These are phyloP conservation scores for Aproaerema taeniolella DNA, from an alignment of 2,888 invertebrate genomes.

Conservation along the genomic window DNA sequence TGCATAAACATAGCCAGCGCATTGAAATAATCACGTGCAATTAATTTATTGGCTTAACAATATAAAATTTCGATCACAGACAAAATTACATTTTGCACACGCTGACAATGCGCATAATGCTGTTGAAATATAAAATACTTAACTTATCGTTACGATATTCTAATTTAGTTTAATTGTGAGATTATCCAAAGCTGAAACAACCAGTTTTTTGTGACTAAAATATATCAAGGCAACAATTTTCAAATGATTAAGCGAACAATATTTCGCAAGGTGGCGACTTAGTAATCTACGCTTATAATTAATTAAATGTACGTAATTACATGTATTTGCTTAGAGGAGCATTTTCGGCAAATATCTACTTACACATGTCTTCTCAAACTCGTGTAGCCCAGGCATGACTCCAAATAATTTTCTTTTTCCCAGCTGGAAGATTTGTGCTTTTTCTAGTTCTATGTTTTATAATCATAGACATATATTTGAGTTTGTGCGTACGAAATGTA, in stretches of 20 bases:
- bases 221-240: conserved; percentile 63
- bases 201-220: conserved; percentile 58
- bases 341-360: conserved; percentile 26
- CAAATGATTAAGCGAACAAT: conserved; percentile 50
- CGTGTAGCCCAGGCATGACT: conserved; percentile 20
- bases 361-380: conserved; percentile 23
- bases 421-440: neutral
- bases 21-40: conserved; percentile 44
- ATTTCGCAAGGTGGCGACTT: conserved; percentile 40
- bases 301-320: conserved; percentile 12
- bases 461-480: no score
- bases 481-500: no score
- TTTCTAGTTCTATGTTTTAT: no score
- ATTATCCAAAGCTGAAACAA: conserved; percentile 66
- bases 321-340: conserved; percentile 16
- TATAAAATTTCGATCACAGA: conserved; percentile 75
- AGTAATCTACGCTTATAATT: conserved; percentile 25
- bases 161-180: conserved; percentile 55
- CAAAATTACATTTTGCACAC: conserved; percentile 48
- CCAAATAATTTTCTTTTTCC: neutral
- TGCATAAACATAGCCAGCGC: conserved; percentile 36
- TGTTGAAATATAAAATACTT: conserved; percentile 67
- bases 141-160: conserved; percentile 60
- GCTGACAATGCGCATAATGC: no score
- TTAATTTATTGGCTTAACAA: conserved; percentile 66